Conservation (phyloP, 2,113 vertebrate species). For the Platycercus adscitus region DNA sequence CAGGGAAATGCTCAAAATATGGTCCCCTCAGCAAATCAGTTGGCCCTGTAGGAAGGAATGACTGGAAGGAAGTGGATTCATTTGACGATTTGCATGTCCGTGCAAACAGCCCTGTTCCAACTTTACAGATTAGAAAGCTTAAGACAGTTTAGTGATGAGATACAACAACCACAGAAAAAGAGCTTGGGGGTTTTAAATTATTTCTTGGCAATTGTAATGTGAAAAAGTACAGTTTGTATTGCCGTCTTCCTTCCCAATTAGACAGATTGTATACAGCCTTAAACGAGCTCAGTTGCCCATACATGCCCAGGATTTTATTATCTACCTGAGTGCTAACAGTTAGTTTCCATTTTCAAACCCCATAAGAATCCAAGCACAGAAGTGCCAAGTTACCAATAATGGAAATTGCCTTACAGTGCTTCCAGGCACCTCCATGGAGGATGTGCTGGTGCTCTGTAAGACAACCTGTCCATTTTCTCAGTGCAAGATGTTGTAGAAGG, state of each 20-base stretch:
- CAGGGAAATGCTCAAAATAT: background rate
- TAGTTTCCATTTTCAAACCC: background rate
- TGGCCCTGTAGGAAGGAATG: background rate
- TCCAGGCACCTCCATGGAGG: background rate
- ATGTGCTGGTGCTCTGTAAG: background rate
- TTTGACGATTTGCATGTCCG: background rate
- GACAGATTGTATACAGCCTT: background rate
- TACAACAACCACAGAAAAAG: background rate
- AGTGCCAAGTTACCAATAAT: background rate
- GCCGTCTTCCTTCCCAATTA: background rate
- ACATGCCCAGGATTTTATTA: background rate
- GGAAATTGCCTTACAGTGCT: background rate
- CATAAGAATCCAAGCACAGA: background rate
- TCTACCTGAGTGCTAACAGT: background rate
- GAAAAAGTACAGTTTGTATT: background rate
- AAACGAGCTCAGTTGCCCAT: background rate
- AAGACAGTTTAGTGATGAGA: background rate
- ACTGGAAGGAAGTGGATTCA: accelerated
- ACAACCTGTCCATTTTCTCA: background rate
- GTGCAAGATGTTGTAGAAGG: background rate
- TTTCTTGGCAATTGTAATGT: background rate
- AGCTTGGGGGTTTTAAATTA: accelerated
- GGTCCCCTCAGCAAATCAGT: background rate
- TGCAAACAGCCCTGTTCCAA: background rate
- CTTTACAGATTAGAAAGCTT: background rate